phyloP scores from a whole-genome alignment of 2,797 vertebrate species.

The Lacerta bilineata region DNA sequence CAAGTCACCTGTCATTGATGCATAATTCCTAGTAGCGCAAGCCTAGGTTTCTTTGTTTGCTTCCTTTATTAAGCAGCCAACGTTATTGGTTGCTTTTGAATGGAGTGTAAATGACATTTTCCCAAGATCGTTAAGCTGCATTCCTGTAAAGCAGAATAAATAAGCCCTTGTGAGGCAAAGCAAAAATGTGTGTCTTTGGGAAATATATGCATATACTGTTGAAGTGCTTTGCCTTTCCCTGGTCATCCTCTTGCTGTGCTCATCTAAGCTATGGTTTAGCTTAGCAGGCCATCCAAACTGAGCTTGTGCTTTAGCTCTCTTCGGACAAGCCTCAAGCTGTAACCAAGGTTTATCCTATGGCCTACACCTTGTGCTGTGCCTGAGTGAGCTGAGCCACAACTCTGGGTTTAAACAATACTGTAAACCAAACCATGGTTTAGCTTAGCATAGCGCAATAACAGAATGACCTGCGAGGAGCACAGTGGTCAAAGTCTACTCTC shows the following conservation, averaged over 20 bases:
- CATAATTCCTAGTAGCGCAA: conserved; percentile 5
- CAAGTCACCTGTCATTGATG: not conserved
- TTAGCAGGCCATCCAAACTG: no score
- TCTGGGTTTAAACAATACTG: not conserved
- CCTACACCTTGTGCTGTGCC: no score
- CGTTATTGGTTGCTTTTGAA: not conserved
- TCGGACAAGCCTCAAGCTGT: no score
- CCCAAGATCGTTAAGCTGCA: not conserved
- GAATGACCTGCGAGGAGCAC: no score
- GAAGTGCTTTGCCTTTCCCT: not conserved
- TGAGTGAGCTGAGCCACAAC: no score
- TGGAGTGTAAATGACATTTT: not conserved
- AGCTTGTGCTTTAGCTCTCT: no score
- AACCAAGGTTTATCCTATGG: no score
- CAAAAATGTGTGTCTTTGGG: not conserved
- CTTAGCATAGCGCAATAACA: no score
- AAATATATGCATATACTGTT: not conserved
- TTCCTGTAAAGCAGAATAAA: not conserved
- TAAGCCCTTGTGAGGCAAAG: not conserved
- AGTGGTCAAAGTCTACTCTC: no score
- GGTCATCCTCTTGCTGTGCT: no score
- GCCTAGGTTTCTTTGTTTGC: not conserved
- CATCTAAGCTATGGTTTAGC: no score
- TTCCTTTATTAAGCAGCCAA: conserved; percentile 25
- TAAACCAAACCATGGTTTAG: no score